Base-by-base conservation (phyloP, 2,113 vertebrate genomes). In the Orcinus orca region DNA sequence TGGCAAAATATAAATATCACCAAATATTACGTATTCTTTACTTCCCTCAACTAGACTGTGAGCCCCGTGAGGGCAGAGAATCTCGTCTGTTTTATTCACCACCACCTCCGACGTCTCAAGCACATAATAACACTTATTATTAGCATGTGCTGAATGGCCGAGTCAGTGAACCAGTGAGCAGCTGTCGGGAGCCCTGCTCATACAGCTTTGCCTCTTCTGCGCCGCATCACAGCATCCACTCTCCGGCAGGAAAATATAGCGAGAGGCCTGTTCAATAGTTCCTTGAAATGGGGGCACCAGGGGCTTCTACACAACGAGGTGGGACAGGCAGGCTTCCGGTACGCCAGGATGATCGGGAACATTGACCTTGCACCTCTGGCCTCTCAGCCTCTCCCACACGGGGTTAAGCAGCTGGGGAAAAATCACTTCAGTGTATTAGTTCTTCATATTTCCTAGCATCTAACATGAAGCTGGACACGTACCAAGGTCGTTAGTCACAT, bases 321-420 rank as follows among this genome's bases (percentile, higher is more conserved):
- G 36, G 55, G 79, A 41, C 1, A 10, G 8, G 10, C 3, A 0
- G 8, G 67, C 17, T 50, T 17, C 65, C 5, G 0, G 6, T 1
- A 2, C 4, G 17, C 58, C 15, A 25, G 13, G 5, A 3, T 38
- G 8, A 0, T 3, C 0, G 0, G 36, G 12, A 21, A 6, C 3
- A 0, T 1, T 74, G 67, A 25, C 15, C 10, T 9, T 5, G 10
- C 4, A 29, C 14, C 26, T 76, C 50, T 44, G 8, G 33, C 55
- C 70, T n/a, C 31, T 63, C 2, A 2, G 6, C 5, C 31, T 41
- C 44, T 44, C n/a, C 11, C 12, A 0, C 14, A 5, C 0, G 5
- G 21, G 10, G 15, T 44, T 5, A 11, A 41, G 26, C 14, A 29
- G 6, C 50, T 53, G 21, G 41, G 25, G 53, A 17, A 86, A 70